phyloP scores from a whole-genome alignment of 1,140 invertebrate species.

The Tyrophagus putrescentiae region DNA sequence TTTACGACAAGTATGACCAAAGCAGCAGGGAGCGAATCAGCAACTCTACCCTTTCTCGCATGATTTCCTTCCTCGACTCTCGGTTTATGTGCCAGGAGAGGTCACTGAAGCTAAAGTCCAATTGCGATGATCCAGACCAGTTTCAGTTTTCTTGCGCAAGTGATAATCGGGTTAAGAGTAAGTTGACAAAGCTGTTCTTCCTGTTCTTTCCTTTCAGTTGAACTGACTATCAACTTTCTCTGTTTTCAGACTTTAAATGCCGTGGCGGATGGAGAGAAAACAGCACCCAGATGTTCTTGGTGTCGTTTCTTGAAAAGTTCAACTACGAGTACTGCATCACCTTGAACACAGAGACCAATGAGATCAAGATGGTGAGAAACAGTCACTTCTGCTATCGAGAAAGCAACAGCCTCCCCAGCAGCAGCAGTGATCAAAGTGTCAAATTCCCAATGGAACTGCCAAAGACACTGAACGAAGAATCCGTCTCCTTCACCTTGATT shows the following conservation, averaged over 20 bases:
- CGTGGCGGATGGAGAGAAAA: constrained; percentile 61
- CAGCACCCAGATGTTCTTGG: constrained; percentile 55
- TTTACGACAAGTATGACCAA: constrained; percentile 16
- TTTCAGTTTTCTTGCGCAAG: constrained; percentile 7
- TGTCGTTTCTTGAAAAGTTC: constrained; percentile 18
- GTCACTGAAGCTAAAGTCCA: not conserved
- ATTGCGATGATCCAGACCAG: constrained; percentile 9
- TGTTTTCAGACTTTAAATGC: constrained; percentile 56
- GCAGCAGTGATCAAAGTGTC: not conserved
- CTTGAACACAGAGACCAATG: constrained; percentile 11
- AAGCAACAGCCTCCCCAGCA: not conserved
- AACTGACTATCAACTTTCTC: not conserved
- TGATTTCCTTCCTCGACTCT: constrained; percentile 11
- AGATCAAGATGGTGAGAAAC: constrained; percentile 13
- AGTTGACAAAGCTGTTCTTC: not conserved
- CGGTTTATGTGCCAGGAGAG: constrained; percentile 11
- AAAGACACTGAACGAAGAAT: not conserved
- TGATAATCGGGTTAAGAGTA: constrained; percentile 14
- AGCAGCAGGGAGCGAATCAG: not conserved
- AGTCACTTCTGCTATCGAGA: constrained; percentile 18
- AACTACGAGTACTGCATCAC: constrained; percentile 18
- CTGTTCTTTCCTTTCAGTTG: not conserved
- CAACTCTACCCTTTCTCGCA: not conserved
- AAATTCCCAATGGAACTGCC: not conserved
- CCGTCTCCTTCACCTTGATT: not conserved